phyloP scores from a whole-genome alignment of 2,797 vertebrate genomes.

The Aeoliscus strigatus region DNA sequence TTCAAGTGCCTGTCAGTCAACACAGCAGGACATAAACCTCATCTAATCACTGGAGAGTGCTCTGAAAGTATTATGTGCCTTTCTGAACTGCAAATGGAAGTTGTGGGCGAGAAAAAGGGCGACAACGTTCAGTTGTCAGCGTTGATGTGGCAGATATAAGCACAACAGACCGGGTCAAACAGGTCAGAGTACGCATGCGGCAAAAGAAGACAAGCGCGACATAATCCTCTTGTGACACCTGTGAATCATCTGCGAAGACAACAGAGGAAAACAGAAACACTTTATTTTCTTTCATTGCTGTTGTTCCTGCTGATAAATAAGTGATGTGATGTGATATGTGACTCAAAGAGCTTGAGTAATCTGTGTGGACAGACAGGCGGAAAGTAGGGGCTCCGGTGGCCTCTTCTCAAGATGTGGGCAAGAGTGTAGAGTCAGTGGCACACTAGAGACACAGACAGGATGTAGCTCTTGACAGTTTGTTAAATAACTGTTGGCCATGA shows the following conservation, averaged over 20 bases:
- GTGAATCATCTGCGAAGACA: constrained; percentile 26
- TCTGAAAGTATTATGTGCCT: constrained; percentile 58
- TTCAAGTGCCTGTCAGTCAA: constrained; percentile 80
- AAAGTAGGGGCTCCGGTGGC: no score
- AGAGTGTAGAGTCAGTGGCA: constrained; percentile 8
- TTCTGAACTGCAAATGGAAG: constrained; percentile 43
- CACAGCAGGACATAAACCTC: constrained; percentile 73
- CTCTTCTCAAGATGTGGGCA: no score
- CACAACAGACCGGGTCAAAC: no score
- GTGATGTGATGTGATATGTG: constrained; percentile 9
- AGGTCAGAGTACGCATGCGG: background rate
- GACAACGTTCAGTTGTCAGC: constrained; percentile 27
- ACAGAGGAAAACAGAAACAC: constrained; percentile 21
- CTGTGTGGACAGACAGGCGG: background rate
- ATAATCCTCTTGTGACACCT: constrained; percentile 9
- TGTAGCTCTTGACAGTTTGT: constrained; percentile 1
- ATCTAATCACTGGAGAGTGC: constrained; percentile 41
- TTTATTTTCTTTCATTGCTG: constrained; percentile 27
- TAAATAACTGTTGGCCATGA: background rate
- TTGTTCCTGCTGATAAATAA: constrained; percentile 36
- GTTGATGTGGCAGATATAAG: constrained; percentile 16
- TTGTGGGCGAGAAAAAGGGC: constrained; percentile 38
- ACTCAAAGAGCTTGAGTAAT: constrained; percentile 10
- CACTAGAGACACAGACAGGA: constrained; percentile 11
- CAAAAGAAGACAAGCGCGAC: constrained; percentile 9